Evolutionary conservation across 1,140 invertebrate genomes (phyloP), one percentile per base, ranked within the genome.

Genomic region (Trachymyrmex cornetzi): DNA sequence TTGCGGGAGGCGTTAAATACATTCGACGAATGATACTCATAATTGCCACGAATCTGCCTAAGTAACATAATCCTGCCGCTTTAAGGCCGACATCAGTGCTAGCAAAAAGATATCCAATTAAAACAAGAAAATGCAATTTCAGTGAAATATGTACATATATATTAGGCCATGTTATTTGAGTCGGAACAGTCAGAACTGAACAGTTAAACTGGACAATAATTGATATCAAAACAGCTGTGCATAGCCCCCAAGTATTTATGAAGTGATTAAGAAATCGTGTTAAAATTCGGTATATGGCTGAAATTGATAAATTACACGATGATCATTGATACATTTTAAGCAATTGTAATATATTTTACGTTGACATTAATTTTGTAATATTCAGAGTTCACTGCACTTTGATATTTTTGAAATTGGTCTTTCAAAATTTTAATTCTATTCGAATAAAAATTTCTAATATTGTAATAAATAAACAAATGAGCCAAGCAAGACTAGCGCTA

Each of bases 1-100:
- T 94, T 98, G 57, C 96, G 96, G 85, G 96, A 96, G 86, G 96
- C 96, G 3, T 93, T 96, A 30, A 93, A 92, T 53, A 94, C 96
- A 16, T 97, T 96, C 89, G 95, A 96, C 50, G 95, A 80, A 79
- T 94, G 88, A 94, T 38, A 59, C 19, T 84, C 69, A 69, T 50
- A 38, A 30, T 50, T 74, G 38, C 27, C 50, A 27, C 55, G 27
- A 50, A 50, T 74, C 9, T 50, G 69, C 66, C 38, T 77, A 63
- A 79, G 11, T 24, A 38, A 67, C 19, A 57, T 77, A 24, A 74
- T 74, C 14, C 24, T 12, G 19, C n/a, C 34, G 38, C 34, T 80
- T 2, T 55, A 53, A 34, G 6, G 44, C 22, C 27, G 27, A 80
- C 12, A 11, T 12, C 30, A 24, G 9, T 24, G 30, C 22, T 71